Conservation (phyloP, 2,113 vertebrate species). For the Picathartes gymnocephalus region DNA sequence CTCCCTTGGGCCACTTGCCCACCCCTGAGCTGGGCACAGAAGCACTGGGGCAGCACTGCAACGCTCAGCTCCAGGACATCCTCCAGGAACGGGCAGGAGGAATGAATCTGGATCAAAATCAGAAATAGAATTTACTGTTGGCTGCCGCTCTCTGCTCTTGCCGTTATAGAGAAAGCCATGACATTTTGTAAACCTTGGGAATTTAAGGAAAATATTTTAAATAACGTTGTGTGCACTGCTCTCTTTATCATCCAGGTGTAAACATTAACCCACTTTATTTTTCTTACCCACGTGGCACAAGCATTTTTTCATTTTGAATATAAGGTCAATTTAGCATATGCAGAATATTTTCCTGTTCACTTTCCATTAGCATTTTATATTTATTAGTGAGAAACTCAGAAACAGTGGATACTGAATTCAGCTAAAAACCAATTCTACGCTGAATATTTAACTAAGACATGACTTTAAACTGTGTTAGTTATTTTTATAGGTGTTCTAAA, state of each 20-base stretch:
- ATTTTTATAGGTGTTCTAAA: constrained; percentile 36
- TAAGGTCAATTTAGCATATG: neutral
- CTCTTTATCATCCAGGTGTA: neutral
- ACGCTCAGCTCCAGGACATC: neutral
- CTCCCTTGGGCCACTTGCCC: neutral
- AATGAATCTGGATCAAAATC: neutral
- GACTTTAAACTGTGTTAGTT: neutral
- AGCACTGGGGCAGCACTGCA: neutral
- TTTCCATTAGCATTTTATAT: neutral
- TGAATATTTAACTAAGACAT: neutral
- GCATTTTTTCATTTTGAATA: neutral
- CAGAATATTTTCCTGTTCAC: neutral
- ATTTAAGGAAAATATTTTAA: neutral
- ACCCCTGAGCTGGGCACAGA: rapidly evolving
- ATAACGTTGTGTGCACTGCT: neutral
- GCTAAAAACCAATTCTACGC: neutral
- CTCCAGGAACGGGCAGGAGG: neutral
- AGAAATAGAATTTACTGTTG: neutral
- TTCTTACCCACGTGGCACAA: neutral
- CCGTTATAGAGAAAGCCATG: rapidly evolving
- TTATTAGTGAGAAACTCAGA: neutral
- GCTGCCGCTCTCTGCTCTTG: neutral
- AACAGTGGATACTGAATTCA: neutral
- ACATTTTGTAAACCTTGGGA: neutral
- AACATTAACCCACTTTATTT: neutral